These are phyloP conservation scores for Hippolais icterina DNA, from an alignment of 2,113 vertebrate genomes.

Conservation along the genomic window DNA sequence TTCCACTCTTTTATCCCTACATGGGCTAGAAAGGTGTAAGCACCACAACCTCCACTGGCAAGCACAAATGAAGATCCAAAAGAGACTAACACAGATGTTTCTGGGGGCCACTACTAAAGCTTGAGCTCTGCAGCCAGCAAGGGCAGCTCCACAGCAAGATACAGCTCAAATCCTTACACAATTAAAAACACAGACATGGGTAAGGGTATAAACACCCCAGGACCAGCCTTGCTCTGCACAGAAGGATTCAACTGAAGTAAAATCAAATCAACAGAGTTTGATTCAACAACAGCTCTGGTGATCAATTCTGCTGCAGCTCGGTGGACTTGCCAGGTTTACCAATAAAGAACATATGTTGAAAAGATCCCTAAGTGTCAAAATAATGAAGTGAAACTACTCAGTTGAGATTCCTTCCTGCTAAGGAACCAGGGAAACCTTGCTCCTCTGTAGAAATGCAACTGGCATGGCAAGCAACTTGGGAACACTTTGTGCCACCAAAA, in stretches of 20 bases:
- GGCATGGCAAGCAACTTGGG: background rate
- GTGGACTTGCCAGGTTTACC: background rate
- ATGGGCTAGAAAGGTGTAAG: background rate
- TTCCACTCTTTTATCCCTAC: background rate
- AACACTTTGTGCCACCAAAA: background rate
- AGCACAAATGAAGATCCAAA: background rate
- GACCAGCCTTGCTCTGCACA: background rate
- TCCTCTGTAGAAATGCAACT: background rate
- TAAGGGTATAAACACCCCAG: background rate
- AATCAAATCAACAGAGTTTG: background rate
- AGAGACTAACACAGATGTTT: background rate
- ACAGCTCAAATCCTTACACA: background rate
- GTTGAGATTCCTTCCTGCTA: background rate
- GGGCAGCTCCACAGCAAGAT: background rate
- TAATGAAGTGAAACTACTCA: background rate
- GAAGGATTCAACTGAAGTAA: background rate
- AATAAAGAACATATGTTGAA: rapidly evolving
- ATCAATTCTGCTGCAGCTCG: background rate
- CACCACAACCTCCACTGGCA: background rate
- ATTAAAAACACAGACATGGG: background rate
- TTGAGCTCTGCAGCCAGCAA: background rate
- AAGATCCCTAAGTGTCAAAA: background rate
- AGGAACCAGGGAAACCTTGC: background rate
- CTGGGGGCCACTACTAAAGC: background rate
- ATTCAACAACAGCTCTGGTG: background rate